Conservation (phyloP, 1,140 invertebrate genomes). For the Cotesia vestalis region DNA sequence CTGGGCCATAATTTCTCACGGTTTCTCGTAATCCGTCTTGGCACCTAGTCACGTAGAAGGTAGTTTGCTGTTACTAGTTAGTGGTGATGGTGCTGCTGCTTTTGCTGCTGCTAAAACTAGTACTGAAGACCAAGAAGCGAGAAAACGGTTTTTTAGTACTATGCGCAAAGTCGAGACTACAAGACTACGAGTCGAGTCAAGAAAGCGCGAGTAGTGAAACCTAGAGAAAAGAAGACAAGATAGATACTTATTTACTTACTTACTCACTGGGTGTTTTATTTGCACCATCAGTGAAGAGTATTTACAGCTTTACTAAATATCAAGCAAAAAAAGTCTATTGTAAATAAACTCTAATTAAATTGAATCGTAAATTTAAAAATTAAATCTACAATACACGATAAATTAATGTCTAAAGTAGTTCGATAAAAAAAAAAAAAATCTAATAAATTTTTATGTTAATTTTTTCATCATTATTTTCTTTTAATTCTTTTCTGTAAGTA, state of each 20-base stretch:
- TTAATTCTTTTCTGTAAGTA: too few species aligned
- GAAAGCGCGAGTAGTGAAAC: not conserved
- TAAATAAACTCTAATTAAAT: not conserved
- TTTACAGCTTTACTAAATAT: slow-evolving; percentile 19
- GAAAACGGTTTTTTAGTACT: slow-evolving; percentile 29
- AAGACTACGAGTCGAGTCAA: not conserved
- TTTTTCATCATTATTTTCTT: too few species aligned
- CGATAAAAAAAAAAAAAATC: too few species aligned
- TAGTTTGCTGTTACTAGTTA: not conserved
- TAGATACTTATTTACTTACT: not conserved
- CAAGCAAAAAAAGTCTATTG: slow-evolving; percentile 8
- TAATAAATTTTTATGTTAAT: too few species aligned
- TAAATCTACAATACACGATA: not conserved
- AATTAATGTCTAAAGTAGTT: too few species aligned
- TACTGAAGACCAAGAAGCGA: not conserved
- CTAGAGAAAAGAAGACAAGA: not conserved
- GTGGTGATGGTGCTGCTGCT: too few species aligned
- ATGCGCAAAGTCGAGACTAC: not conserved
- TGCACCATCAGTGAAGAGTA: slow-evolving; percentile 1
- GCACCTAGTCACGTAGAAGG: slow-evolving; percentile 34
- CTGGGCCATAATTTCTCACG: slow-evolving; percentile 35
- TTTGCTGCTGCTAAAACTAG: too few species aligned
- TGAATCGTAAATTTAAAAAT: not conserved
- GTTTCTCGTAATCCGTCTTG: slow-evolving; percentile 36
- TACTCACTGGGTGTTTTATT: not conserved